phyloP scores from a whole-genome alignment of 2,797 vertebrate species.

The Tinamus major region DNA sequence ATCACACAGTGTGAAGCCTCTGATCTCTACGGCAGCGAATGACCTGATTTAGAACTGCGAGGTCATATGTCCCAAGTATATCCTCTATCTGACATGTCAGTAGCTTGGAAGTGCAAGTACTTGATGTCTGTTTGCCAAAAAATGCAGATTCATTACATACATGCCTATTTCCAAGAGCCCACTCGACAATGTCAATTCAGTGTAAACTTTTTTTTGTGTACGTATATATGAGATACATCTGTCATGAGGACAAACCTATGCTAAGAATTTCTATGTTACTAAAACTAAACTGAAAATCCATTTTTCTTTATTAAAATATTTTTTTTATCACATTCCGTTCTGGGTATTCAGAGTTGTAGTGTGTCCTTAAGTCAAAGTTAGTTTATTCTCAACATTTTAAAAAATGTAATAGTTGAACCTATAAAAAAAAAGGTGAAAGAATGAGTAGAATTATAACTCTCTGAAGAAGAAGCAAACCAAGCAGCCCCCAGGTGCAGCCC shows the following conservation, averaged over 20 bases:
- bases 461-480: background rate
- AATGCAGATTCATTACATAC: conserved; percentile 45
- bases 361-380: conserved; percentile 19
- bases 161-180: conserved; percentile 29
- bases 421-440: background rate
- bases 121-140: conserved; percentile 60
- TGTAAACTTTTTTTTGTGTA: background rate
- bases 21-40: conserved; percentile 17
- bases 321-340: conserved; percentile 1
- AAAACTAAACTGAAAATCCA: background rate
- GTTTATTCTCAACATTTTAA: conserved; percentile 56
- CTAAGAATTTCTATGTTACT: background rate
- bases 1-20: background rate
- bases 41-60: conserved; percentile 63
- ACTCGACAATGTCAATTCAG: background rate
- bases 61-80: conserved; percentile 59
- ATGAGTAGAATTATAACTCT: background rate
- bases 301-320: background rate
- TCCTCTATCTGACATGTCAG: conserved; percentile 26
- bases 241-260: background rate
- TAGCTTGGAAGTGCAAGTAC: conserved; percentile 46
- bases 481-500: background rate
- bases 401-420: conserved; percentile 1
- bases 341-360: background rate
- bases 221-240: background rate